A percentile compares a stretch with the other conserved stretches of the same genome.
Evolutionary conservation across 2,797 vertebrate species (phyloP).

Genomic region (Austrolebias charrua): DNA sequence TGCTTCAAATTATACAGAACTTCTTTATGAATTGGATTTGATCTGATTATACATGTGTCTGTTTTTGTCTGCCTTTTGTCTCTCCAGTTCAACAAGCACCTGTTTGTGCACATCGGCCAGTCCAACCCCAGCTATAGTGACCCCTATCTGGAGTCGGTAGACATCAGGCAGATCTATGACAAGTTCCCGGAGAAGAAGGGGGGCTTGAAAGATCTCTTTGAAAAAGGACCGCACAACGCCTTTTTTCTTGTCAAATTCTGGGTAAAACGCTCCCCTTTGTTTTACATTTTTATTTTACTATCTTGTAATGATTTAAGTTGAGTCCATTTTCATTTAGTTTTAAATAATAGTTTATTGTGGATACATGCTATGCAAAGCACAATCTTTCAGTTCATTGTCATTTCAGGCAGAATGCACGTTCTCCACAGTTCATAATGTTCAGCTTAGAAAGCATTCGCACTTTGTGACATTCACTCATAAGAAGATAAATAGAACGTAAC

Average conservation of each 20-base stretch:
- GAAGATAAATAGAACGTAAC: too few species aligned
- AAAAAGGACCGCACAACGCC: constrained; percentile 89
- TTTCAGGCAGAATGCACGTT: too few species aligned
- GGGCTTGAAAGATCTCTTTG: constrained; percentile 94
- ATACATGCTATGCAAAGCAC: not conserved
- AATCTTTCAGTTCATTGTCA: not conserved
- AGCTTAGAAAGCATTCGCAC: too few species aligned
- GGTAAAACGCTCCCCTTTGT: constrained; percentile 77
- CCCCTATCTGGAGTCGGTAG: constrained; percentile 92
- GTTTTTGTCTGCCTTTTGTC: constrained; percentile 44
- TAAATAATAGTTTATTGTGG: not conserved
- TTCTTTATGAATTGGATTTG: constrained; percentile 6
- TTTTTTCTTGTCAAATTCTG: constrained; percentile 98
- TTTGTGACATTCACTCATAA: too few species aligned
- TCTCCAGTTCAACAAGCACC: constrained; percentile 91
- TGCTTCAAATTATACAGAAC: constrained; percentile 10
- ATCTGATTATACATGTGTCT: constrained; percentile 31
- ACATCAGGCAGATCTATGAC: constrained; percentile 95
- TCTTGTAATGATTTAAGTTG: not conserved
- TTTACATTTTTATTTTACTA: not conserved
- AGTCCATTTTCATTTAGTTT: not conserved
- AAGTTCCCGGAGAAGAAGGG: constrained; percentile 97
- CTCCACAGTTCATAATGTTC: too few species aligned
- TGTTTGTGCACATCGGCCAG: constrained; percentile 95
- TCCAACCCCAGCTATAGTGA: constrained; percentile 90